These are phyloP conservation scores for Sialis lutaria DNA, from an alignment of 2,888 invertebrate genomes.

Conservation along the genomic window DNA sequence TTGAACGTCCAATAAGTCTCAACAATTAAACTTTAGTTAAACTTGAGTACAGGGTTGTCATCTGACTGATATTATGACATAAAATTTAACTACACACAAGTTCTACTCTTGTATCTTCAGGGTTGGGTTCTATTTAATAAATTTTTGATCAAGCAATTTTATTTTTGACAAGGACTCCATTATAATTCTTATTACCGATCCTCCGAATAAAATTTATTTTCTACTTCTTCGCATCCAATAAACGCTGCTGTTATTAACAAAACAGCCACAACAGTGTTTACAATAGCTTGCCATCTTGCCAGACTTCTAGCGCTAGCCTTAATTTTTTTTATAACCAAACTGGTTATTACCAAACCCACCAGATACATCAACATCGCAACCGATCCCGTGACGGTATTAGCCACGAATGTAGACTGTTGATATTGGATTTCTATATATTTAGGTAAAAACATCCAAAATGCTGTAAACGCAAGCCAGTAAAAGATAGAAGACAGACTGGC, in stretches of 20 bases:
- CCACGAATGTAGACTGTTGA: constrained; percentile 40
- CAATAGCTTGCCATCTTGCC: constrained; percentile 42
- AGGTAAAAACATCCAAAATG: constrained; percentile 52
- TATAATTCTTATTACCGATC: constrained; percentile 22
- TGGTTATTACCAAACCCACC: constrained; percentile 37
- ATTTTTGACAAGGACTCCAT: no score
- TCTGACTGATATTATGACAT: no score
- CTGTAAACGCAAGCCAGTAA: constrained; percentile 41
- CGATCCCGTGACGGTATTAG: constrained; percentile 47
- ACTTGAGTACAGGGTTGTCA: no score
- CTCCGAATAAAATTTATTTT: constrained; percentile 11
- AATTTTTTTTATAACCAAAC: constrained; percentile 38
- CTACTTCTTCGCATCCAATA: constrained; percentile 26
- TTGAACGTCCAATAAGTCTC: no score
- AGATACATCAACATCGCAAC: constrained; percentile 39
- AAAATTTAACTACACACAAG: no score
- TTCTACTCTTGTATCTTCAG: no score
- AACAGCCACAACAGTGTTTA: constrained; percentile 32
- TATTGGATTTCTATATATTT: constrained; percentile 64
- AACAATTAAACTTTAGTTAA: no score
- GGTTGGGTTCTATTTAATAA: no score
- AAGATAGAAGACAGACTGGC: constrained; percentile 48
- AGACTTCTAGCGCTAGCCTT: constrained; percentile 37
- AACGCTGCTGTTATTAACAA: constrained; percentile 35
- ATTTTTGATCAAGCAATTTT: no score